Percentiles rank a stretch among this genome's conserved stretches.
phyloP scores from a whole-genome alignment of 2,888 invertebrate species.

The Candidula unifasciata region DNA sequence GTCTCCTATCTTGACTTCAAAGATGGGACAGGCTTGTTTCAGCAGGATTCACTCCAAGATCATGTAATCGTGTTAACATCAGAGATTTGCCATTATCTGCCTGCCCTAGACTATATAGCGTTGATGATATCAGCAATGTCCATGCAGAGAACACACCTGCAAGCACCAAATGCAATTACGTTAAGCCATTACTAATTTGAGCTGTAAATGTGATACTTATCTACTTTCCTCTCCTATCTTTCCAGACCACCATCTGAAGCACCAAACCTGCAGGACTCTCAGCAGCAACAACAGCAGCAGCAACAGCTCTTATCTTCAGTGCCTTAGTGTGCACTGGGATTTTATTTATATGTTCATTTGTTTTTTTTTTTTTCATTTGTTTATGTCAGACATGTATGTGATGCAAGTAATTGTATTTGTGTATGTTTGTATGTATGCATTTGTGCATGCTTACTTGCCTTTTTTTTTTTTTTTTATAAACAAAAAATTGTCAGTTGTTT shows the following conservation, averaged over 20 bases:
- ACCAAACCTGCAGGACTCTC: conserved; percentile 56
- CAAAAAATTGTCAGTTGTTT: not conserved
- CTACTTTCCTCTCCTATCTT: conserved; percentile 55
- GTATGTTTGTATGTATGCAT: not conserved
- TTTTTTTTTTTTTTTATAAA: no score
- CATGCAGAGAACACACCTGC: no score
- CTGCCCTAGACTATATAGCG: no score
- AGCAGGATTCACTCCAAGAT: no score
- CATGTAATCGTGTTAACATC: no score
- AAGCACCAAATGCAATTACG: no score
- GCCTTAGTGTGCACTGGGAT: not conserved
- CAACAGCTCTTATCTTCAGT: conserved; percentile 39
- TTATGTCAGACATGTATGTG: not conserved
- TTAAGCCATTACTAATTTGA: not conserved
- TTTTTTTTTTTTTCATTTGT: not conserved
- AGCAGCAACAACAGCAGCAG: conserved; percentile 48
- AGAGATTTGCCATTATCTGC: no score
- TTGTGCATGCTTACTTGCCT: not conserved
- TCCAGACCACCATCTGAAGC: conserved; percentile 57
- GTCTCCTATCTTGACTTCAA: no score
- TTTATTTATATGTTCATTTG: not conserved
- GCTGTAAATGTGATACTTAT: not conserved
- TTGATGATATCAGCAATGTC: no score
- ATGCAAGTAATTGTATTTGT: not conserved
- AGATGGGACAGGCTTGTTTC: no score